Percentiles rank a stretch among this genome's conserved stretches.
Conservation (phyloP, 2,113 vertebrate species). For the Aldabrachelys gigantea region DNA sequence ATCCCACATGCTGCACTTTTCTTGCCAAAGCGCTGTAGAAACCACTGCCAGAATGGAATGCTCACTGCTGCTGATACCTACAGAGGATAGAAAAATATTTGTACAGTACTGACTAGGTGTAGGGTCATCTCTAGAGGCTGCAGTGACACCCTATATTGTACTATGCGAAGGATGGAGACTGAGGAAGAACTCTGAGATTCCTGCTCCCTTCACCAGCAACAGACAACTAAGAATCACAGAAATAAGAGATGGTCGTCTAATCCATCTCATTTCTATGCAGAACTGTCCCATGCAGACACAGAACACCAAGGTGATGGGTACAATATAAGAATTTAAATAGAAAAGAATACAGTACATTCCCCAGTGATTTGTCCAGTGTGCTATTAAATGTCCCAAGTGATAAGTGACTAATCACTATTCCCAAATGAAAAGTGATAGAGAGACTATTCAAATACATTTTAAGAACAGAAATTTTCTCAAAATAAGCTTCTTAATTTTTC, state of each 20-base stretch:
- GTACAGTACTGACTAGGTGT: neutral
- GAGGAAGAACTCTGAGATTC: neutral
- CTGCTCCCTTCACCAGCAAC: neutral
- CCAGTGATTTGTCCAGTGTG: neutral
- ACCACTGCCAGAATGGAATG: constrained; percentile 95
- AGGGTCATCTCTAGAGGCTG: neutral
- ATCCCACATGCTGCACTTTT: constrained; percentile 91
- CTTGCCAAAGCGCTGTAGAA: constrained; percentile 93
- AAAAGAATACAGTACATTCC: neutral
- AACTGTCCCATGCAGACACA: neutral
- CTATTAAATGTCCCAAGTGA: neutral
- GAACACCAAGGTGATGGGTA: neutral
- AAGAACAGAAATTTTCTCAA: neutral
- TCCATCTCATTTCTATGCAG: neutral
- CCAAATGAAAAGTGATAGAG: neutral
- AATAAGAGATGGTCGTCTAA: neutral
- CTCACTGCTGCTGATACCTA: constrained; percentile 92
- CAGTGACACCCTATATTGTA: neutral
- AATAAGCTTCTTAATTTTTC: neutral
- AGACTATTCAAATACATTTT: neutral
- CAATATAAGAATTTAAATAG: neutral
- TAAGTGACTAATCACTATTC: neutral
- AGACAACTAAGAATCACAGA: neutral
- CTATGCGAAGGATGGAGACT: neutral
- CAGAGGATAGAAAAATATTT: neutral